Conservation (phyloP, 2,797 vertebrate species). For the Nyctalus aviator region DNA sequence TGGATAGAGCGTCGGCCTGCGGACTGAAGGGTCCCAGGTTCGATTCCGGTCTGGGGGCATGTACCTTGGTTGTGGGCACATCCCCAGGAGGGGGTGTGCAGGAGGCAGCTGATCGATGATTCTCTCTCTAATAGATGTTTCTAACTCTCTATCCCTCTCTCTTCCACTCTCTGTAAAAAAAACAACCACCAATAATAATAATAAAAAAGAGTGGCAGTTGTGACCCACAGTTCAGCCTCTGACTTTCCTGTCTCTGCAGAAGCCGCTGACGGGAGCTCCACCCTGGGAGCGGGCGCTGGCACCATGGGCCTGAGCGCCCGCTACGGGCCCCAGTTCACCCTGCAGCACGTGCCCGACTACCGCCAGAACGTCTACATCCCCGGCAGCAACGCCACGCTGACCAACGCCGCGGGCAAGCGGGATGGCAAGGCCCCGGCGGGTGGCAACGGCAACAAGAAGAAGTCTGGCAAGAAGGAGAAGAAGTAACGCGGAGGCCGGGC, state of each 20-base stretch:
- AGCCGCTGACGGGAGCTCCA: slow-evolving; percentile 94
- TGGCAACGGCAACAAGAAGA: slow-evolving; percentile 96
- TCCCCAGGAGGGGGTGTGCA: too few relatives aligned
- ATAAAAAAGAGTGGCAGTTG: too few relatives aligned
- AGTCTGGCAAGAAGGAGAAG: slow-evolving; percentile 98
- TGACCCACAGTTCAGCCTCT: slow-evolving; percentile 47
- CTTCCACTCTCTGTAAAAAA: too few relatives aligned
- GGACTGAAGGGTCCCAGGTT: too few relatives aligned
- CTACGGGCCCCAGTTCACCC: slow-evolving; percentile 98
- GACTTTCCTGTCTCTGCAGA: slow-evolving; percentile 83
- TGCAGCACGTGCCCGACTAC: slow-evolving; percentile 98
- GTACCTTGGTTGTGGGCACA: too few relatives aligned
- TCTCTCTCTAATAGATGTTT: too few relatives aligned
- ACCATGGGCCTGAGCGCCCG: slow-evolving; percentile 98
- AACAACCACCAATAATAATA: too few relatives aligned
- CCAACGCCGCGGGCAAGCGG: slow-evolving; percentile 92
- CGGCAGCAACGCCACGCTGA: slow-evolving; percentile 97
- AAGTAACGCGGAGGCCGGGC: slow-evolving; percentile 90
- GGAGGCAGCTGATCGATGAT: too few relatives aligned
- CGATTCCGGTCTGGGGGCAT: too few relatives aligned
- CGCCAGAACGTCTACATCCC: slow-evolving; percentile 99
- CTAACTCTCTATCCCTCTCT: too few relatives aligned
- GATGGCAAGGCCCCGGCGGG: slow-evolving; percentile 89
- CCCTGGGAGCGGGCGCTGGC: slow-evolving; percentile 93
- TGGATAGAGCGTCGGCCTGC: too few relatives aligned